phyloP scores from a whole-genome alignment of 2,113 vertebrate species.

The Sinocyclocheilus maitianheensis region DNA sequence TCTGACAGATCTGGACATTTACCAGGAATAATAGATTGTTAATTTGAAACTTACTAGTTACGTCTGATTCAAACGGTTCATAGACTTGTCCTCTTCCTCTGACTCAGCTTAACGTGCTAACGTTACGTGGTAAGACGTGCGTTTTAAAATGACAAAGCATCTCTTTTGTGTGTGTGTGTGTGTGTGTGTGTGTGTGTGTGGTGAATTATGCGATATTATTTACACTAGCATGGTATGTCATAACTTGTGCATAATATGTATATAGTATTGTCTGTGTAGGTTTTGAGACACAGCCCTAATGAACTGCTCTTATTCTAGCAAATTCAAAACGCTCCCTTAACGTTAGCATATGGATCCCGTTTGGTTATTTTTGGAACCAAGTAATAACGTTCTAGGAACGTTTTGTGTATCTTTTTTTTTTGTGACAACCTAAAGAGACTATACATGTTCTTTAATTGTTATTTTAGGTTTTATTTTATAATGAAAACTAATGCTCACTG shows the following conservation, averaged over 20 bases:
- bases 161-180: not conserved
- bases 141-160: not conserved
- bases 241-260: not conserved
- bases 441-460: not conserved
- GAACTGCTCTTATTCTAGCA: not conserved
- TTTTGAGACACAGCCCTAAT: not conserved
- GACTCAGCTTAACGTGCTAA: not conserved
- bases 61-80: not conserved
- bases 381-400: no score
- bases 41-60: not conserved
- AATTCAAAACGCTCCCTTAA: not conserved
- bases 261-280: not conserved
- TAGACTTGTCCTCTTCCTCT: not conserved
- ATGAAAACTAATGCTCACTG: not conserved
- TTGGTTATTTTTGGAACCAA: not conserved
- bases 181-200: no score
- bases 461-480: not conserved
- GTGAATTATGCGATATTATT: not conserved
- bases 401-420: no score
- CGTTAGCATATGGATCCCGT: not conserved
- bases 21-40: not conserved
- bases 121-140: not conserved
- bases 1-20: constrained; percentile 26
- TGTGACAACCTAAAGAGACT: no score
- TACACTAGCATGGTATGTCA: not conserved